Evolutionary conservation across 2,888 invertebrate species (phyloP), one percentile per base, ranked within the genome.

Genomic region (Acrobasis consociella): DNA sequence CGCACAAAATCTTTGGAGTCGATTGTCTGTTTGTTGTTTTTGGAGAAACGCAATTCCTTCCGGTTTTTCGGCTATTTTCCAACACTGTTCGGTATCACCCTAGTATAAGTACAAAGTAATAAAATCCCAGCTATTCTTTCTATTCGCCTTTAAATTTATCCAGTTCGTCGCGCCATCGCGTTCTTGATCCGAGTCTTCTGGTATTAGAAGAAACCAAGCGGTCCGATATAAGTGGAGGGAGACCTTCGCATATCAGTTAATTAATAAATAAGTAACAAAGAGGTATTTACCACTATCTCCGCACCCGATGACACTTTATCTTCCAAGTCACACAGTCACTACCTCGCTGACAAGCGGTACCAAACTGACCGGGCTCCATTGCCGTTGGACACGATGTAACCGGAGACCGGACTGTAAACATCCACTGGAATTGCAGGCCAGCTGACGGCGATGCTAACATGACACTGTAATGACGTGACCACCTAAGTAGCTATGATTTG

Each of bases 351-450:
- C 84, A 80, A 85, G 78, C 85, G 81, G 78, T 76, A 72, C 78
- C 77, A 73, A 76, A 90, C 90, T 89, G 69, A 71, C 66, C 70
- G 71, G 68, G 73, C 72, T 65, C 70, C 68, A 72, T 65, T 75
- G 82, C 74, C 81, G 81, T 1, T 70, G 76, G 77, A 85, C 84
- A 85, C 84, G 86, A 86, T 82, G 91, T 78, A 88, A 91, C 86
- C 88, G 87, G 91, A 91, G 85, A 80, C 69, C 64, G 51, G 65
- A 81, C 73, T 90, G 82, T 91, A 91, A 91, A 91, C 91, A 91
- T 90, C 89, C 89, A 90, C 74, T 80, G 87, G 87, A 87, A 89
- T 90, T 87, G 83, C 80, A 81, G 72, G 74, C 71, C 72, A 72
- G 73, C 66, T 70, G 70, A 68, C 70, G 71, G 72, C 72, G 74